Base-by-base conservation (phyloP, 2,113 vertebrate species). In the Triplophysa rosa region DNA sequence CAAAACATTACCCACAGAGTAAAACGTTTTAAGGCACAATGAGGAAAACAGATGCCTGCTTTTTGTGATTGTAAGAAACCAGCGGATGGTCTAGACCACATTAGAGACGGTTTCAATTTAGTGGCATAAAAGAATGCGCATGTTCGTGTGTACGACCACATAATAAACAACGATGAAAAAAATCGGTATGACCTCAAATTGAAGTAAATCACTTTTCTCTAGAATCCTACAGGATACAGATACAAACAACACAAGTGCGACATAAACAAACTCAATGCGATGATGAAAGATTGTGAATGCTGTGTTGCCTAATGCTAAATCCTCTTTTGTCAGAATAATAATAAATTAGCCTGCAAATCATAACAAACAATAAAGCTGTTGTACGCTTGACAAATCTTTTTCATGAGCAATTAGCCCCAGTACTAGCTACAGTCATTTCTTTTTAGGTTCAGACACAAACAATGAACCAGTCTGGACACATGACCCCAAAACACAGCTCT, bases 91-190 rank as follows among this genome's bases (percentile, higher is more conserved):
- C 24, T 16, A 69, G 54, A 63, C 19, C 63, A n/a, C 52, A 66
- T 26, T 29, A 65, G 59, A 59, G 29, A 67, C 67, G 79, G 49
- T 67, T 49, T 66, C 19, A 40, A 83, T 47, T 73, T 14, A 52
- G 8, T 49, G 37, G 8, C 16, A 12, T 63, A 69, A 80, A 73
- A 4, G 1, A 45, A 68, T 58, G 56, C 16, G 21, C 63, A 21
- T 68, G 54, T 70, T 37, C 33, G 58, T 69, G 17, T 71, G 4
- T 64, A 8, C 40, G n/a, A 42, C n/a, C 33, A n/a, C 42, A 67
- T 10, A 54, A 61, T 24, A 33, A 56, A 70, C 67, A 29, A n/a
- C 7, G 8, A 63, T 26, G 16, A 23, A 63, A 47, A 74, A 12
- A 74, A 13, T 47, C 26, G 14, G 26, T 63, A n/a, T 9, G 5